phyloP scores from a whole-genome alignment of 37 sponge, comb jelly and placozoan genomes.

The Dysidea cf. avara region DNA sequence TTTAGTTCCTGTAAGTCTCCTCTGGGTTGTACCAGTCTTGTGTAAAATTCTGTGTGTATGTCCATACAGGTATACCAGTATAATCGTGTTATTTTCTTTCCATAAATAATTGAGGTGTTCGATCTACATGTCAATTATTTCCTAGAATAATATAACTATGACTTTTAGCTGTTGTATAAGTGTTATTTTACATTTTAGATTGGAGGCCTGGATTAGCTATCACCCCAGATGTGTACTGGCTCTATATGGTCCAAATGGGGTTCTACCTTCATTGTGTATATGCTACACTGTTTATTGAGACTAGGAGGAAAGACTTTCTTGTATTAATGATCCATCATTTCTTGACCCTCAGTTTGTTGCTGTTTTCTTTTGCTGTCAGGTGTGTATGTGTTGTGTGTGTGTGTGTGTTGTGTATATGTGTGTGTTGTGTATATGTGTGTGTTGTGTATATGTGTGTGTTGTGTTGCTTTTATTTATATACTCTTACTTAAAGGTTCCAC shows the following conservation, averaged over 20 bases:
- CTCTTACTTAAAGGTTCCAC: slow-evolving; percentile 55
- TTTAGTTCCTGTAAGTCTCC: no score
- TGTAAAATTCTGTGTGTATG: no score
- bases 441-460: neutral
- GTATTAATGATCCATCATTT: slow-evolving; percentile 79
- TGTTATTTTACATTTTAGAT: no score
- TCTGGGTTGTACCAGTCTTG: no score
- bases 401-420: no score
- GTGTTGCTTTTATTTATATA: neutral
- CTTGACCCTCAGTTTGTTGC: slow-evolving; percentile 50
- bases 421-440: neutral
- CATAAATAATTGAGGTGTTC: no score
- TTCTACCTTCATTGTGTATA: neutral
- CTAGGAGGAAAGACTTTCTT: slow-evolving; percentile 61
- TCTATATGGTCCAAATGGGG: slow-evolving; percentile 59
- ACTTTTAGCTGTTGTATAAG: no score
- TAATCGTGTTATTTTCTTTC: no score
- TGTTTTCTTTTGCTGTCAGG: slow-evolving; percentile 42
- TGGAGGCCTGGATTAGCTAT: slow-evolving; percentile 28
- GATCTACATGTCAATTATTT: no score
- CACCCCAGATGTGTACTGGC: slow-evolving; percentile 31
- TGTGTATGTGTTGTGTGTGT: slow-evolving; percentile 2
- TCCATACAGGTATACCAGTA: no score
- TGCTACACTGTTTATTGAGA: slow-evolving; percentile 36
- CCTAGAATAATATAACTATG: no score